phyloP scores from a whole-genome alignment of 1,140 invertebrate genomes.

The Trichonephila inaurata region DNA sequence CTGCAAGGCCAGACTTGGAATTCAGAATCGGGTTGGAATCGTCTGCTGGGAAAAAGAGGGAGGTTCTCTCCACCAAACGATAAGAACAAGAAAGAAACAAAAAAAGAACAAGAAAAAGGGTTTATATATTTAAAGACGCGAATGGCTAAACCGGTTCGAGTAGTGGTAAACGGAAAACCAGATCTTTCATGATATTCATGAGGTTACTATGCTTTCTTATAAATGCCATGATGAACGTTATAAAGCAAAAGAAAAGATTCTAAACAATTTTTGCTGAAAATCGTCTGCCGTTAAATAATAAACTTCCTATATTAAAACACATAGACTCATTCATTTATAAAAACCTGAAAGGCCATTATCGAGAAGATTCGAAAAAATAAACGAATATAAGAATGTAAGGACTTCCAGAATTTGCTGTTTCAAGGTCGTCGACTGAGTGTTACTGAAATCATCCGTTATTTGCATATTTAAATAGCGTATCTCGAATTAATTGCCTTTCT shows the following conservation, averaged over 20 bases:
- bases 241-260: not conserved
- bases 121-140: not conserved
- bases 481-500: too few species aligned
- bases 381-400: too few species aligned
- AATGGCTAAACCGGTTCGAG: constrained; percentile 69
- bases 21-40: constrained; percentile 39
- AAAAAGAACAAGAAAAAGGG: constrained; percentile 34
- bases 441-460: not conserved
- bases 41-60: constrained; percentile 13
- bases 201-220: not conserved
- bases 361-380: not conserved
- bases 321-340: too few species aligned
- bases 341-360: not conserved
- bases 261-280: not conserved
- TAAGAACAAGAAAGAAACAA: not conserved
- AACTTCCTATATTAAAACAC: too few species aligned
- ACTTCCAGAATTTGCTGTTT: not conserved
- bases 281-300: not conserved
- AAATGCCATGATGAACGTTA: not conserved
- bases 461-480: not conserved
- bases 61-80: constrained; percentile 45
- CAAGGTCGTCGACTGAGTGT: not conserved
- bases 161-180: constrained; percentile 72
- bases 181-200: not conserved
- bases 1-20: constrained; percentile 64